Percentiles rank a stretch among this genome's conserved stretches.
These are phyloP conservation scores for Theocolax elegans DNA, from an alignment of 1,140 invertebrate genomes.

Conservation along the genomic window DNA sequence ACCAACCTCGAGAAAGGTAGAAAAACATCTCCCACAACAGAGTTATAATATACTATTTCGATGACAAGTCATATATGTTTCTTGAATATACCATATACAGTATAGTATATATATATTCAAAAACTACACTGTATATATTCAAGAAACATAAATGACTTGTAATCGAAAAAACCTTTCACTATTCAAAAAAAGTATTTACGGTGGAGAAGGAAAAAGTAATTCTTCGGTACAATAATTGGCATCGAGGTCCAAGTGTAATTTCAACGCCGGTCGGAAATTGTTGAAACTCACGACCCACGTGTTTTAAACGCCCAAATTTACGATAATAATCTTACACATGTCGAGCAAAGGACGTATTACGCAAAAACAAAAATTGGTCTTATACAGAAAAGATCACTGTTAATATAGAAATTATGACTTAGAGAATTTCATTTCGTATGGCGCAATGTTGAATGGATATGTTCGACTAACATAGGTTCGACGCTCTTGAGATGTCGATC, in stretches of 20 bases:
- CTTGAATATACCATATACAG: no score
- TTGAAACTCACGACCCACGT: conserved; percentile 7
- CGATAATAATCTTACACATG: conserved; percentile 19
- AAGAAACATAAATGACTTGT: no score
- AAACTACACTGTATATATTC: no score
- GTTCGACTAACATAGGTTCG: no score
- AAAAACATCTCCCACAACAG: no score
- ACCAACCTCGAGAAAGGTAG: no score
- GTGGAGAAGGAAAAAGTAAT: background rate
- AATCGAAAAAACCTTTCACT: conserved; percentile 30
- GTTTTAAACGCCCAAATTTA: background rate
- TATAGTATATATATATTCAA: no score
- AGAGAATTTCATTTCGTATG: background rate
- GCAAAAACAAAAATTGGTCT: conserved; percentile 27
- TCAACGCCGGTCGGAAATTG: conserved; percentile 7
- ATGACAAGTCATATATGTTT: no score
- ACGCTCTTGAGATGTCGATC: no score
- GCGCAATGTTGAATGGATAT: background rate
- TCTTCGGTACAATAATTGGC: conserved; percentile 4
- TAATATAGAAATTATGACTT: background rate
- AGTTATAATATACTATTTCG: no score
- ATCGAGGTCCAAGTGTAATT: conserved; percentile 7
- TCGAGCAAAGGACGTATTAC: conserved; percentile 10
- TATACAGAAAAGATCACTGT: conserved; percentile 1
- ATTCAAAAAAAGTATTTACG: background rate